Evolutionary conservation across 2,888 invertebrate genomes (phyloP), one percentile per base, ranked within the genome.

Genomic region (Ophraella communa): DNA sequence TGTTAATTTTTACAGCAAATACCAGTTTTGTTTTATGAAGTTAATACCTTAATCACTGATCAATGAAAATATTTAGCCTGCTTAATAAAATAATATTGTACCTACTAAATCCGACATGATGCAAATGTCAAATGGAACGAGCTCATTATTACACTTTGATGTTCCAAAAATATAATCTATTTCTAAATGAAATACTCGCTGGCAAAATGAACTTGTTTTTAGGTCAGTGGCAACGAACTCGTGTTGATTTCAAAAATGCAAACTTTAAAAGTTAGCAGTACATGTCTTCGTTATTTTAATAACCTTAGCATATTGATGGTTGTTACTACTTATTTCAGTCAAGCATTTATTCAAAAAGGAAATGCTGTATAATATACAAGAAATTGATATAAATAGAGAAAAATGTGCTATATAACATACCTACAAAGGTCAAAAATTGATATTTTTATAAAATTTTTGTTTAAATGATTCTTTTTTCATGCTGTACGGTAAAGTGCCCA

Each of bases 211-310:
- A 78, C 78, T 76, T 77, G 60, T 57, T 63, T 64, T 54, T 39
- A 18, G 64, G 78, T 79, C 79, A 79, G 78, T 79, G 78, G 77
- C 78, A 78, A 77, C 75, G 76, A 76, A 77, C 77, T 75, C 74
- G 65, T 42, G 63, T 55, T 70, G 67, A 53, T 49, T 56, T 60
- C 30, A 20, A 51, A 30, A 20, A 53, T 52, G 44, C 60, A 53
- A 30, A 42, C 52, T 52, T 20, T 44, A 20, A 35, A 20, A 39
- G 21, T 57, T 20, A n/a, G n/a, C n/a, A n/a, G n/a, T n/a, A n/a
- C n/a, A n/a, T n/a, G n/a, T n/a, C n/a, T n/a, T n/a, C n/a, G n/a
- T n/a, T n/a, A n/a, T n/a, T n/a, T n/a, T n/a, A n/a, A n/a, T n/a
- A n/a, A n/a, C n/a, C n/a, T n/a, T n/a, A n/a, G n/a, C n/a, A n/a